Percentiles rank a stretch among this genome's conserved stretches.
These are phyloP conservation scores for Lepidonotus clava DNA, from an alignment of 2,888 invertebrate genomes.

Conservation along the genomic window DNA sequence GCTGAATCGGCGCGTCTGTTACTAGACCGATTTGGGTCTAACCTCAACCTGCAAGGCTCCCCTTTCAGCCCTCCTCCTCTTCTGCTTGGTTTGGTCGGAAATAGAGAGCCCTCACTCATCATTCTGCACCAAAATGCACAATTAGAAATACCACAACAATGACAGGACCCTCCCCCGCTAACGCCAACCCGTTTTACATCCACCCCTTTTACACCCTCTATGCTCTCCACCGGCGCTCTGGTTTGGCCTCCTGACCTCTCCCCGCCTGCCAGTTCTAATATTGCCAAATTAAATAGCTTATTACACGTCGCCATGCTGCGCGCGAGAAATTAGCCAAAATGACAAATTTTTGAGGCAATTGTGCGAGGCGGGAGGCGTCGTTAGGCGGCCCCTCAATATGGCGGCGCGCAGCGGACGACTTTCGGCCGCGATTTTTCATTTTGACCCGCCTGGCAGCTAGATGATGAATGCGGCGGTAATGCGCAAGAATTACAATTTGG, in stretches of 20 bases:
- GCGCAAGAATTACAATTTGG: slow-evolving; percentile 56
- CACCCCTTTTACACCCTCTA: neutral
- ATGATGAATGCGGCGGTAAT: slow-evolving; percentile 43
- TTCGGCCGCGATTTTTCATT: slow-evolving; percentile 40
- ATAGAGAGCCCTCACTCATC: slow-evolving; percentile 8
- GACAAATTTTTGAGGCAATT: slow-evolving; percentile 44
- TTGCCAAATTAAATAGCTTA: slow-evolving; percentile 47
- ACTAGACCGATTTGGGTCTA: slow-evolving; percentile 11
- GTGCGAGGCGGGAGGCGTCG: slow-evolving; percentile 7
- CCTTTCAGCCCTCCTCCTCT: neutral
- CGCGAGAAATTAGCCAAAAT: slow-evolving; percentile 41
- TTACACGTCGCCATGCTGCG: slow-evolving; percentile 23
- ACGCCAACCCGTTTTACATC: neutral
- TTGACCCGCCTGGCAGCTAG: slow-evolving; percentile 1
- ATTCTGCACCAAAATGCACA: slow-evolving; percentile 1
- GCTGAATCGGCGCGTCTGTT: neutral
- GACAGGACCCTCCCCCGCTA: neutral
- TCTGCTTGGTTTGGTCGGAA: neutral
- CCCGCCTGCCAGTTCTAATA: slow-evolving; percentile 15
- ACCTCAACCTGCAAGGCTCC: neutral
- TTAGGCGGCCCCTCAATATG: slow-evolving; percentile 38
- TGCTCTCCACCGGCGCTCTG: neutral
- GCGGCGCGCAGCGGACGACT: neutral
- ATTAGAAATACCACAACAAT: slow-evolving; percentile 40
- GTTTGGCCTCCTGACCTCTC: neutral